phyloP scores from a whole-genome alignment of 2,888 invertebrate species.

The Diadegma fenestrale region DNA sequence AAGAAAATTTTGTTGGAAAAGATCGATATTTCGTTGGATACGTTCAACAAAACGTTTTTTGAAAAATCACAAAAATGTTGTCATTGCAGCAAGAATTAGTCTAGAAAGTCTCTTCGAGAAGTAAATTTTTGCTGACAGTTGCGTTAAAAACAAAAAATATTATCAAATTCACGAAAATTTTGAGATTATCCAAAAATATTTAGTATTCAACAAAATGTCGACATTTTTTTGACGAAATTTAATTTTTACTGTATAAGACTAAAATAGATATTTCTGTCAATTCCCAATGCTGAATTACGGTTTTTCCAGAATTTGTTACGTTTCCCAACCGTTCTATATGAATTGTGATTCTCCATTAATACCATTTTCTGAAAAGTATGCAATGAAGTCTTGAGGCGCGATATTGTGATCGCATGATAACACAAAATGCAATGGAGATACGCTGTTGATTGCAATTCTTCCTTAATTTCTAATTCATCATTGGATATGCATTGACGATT shows the following conservation, averaged over 20 bases:
- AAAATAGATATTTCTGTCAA: neutral
- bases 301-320: neutral
- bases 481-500: neutral
- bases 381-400: neutral
- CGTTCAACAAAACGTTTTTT: too few relatives aligned
- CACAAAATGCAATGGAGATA: neutral
- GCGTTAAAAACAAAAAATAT: too few relatives aligned
- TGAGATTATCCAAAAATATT: too few relatives aligned
- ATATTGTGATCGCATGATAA: neutral
- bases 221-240: too few relatives aligned
- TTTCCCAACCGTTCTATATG: neutral
- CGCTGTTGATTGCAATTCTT: constrained; percentile 14
- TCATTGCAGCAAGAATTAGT: too few relatives aligned
- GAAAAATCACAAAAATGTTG: too few relatives aligned
- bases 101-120: too few relatives aligned
- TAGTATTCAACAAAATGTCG: too few relatives aligned
- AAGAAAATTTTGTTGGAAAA: too few relatives aligned
- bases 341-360: neutral
- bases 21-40: too few relatives aligned
- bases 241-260: neutral
- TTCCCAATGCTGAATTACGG: neutral
- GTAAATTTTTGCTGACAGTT: too few relatives aligned
- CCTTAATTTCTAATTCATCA: constrained; percentile 9
- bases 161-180: too few relatives aligned
- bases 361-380: neutral